Evolutionary conservation across 2,113 vertebrate species (phyloP), one percentile per base, ranked within the genome.

Genomic region (Catharus minimus): DNA sequence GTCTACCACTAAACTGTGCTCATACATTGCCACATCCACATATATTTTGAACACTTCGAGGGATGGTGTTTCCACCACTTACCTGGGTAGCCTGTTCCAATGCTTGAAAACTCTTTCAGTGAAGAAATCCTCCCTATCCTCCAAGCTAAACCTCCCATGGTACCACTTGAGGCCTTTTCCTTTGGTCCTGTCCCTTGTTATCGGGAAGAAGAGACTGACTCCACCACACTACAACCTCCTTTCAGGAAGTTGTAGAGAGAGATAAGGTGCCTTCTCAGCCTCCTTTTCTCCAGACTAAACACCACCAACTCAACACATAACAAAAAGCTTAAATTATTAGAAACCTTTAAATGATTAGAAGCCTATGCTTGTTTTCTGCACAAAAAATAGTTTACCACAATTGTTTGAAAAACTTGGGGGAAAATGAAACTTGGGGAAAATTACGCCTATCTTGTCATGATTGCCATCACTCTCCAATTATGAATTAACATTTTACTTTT

Each of bases 401-500:
- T 33, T 75, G 23, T 61, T 82, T 43, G 9, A 75, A 88, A 88
- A 93, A 93, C 23, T 57, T 85, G 28, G n/a, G 11, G 33, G 15
- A 44, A 90, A 87, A 93, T 44, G 10, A 89, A 73, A 64, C 36
- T 39, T n/a, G 13, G 15, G 57, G n/a, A 46, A 81, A 88, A 77
- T 23, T 0, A 83, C 78, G 55, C 77, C 89, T 65, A 32, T 86
- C 69, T 84, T 87, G 58, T 58, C 24, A 52, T 28, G 26, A 90
- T 82, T 67, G 30, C 69, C 65, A 82, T 58, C 46, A 47, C 38
- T 80, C 33, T 61, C 62, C 75, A 89, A 66, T 80, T 91, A 92
- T 93, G 84, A 95, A 95, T 94, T 95, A 93, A 82, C 41, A 80
- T 88, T 92, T 96, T 81, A 89, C 75, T 92, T 94, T 83, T 92